phyloP scores from a whole-genome alignment of 2,113 vertebrate species.

The Osmerus eperlanus region DNA sequence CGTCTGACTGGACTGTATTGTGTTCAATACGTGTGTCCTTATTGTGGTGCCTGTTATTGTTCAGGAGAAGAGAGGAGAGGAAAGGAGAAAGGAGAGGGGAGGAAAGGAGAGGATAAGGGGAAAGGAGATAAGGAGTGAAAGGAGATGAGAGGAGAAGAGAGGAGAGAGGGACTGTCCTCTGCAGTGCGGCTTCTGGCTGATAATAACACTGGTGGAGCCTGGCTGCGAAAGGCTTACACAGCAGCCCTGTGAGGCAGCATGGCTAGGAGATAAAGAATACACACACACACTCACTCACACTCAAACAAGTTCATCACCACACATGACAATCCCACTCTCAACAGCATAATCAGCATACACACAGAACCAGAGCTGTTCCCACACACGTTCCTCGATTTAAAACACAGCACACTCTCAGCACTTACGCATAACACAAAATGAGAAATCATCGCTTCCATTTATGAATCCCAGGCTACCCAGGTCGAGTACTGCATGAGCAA shows the following conservation, averaged over 20 bases:
- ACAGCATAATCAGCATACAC: not conserved
- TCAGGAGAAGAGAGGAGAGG: too few species aligned
- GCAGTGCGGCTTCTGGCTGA: constrained; percentile 17
- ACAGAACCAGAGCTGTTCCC: not conserved
- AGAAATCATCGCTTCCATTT: too few species aligned
- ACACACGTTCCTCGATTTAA: too few species aligned
- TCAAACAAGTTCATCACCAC: not conserved
- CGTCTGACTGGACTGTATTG: not conserved
- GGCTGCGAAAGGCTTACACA: constrained; percentile 10
- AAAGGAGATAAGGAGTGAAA: not conserved
- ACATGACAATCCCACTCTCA: not conserved
- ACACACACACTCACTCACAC: constrained; percentile 13
- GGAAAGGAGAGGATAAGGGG: not conserved
- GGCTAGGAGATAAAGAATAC: constrained; percentile 1
- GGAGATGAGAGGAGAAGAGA: not conserved
- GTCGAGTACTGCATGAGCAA: too few species aligned
- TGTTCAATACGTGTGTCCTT: not conserved
- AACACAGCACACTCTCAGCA: too few species aligned
- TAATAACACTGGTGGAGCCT: not conserved
- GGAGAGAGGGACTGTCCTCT: constrained; percentile 7
- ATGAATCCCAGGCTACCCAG: too few species aligned
- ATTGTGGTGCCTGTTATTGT: not conserved
- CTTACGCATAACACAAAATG: too few species aligned
- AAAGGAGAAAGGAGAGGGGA: too few species aligned
- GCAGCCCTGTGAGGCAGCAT: not conserved